Percentiles rank a stretch among this genome's conserved stretches.
Evolutionary conservation across 2,113 vertebrate genomes (phyloP).

Genomic region (Pangasianodon hypophthalmus): DNA sequence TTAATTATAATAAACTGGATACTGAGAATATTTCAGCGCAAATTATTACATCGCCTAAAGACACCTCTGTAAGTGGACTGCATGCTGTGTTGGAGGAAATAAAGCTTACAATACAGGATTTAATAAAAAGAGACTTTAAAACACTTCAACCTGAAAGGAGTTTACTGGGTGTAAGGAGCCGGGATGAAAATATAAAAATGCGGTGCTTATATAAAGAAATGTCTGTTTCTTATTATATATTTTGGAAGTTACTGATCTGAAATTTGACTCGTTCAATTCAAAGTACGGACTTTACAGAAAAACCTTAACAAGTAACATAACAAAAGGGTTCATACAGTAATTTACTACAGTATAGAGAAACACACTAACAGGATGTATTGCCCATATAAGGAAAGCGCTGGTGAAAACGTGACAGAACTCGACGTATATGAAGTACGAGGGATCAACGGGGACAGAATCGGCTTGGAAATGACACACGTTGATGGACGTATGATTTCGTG

Average conservation of each 20-base stretch:
- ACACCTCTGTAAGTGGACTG: neutral
- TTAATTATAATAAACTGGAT: neutral
- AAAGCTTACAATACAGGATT: neutral
- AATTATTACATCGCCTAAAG: neutral
- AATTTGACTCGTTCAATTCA: neutral
- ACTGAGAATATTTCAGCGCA: neutral
- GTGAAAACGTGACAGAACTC: neutral
- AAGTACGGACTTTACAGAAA: neutral
- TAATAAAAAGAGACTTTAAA: neutral
- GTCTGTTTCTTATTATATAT: neutral
- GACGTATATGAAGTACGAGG: neutral
- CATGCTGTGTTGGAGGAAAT: neutral
- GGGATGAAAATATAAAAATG: neutral
- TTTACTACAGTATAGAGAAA: neutral
- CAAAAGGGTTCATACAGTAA: neutral
- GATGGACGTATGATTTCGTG: neutral
- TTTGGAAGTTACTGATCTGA: neutral
- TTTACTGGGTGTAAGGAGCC: neutral
- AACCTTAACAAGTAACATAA: neutral
- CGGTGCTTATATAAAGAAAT: neutral
- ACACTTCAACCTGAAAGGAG: neutral
- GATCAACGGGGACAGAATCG: neutral
- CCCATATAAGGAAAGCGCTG: neutral
- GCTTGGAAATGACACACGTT: neutral
- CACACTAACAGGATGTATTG: neutral